A percentile compares a stretch with the other conserved stretches of the same genome.
phyloP scores from a whole-genome alignment of 2,113 vertebrate species.

The Neogale vison region DNA sequence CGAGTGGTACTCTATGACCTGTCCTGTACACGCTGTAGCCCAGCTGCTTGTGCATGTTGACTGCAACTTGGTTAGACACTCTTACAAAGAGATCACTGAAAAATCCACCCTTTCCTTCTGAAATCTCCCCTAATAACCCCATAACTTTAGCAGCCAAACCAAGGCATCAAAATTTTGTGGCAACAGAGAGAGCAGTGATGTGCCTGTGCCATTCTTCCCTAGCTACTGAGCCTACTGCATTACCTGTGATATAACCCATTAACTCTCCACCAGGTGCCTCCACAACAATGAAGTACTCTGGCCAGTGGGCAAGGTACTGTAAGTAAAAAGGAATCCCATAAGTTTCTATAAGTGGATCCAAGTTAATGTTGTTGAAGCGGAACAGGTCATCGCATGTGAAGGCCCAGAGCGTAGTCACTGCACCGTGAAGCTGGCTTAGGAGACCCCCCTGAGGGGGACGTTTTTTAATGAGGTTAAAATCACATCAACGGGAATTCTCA shows the following conservation, averaged over 20 bases:
- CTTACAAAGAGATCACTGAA: constrained; percentile 97
- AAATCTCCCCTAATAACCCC: constrained; percentile 98
- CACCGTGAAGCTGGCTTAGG: no score
- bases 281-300: constrained; percentile 97
- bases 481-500: not conserved
- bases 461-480: no score
- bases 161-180: constrained; percentile 94
- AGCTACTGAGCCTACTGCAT: constrained; percentile 96
- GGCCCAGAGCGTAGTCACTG: no score
- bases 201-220: constrained; percentile 98
- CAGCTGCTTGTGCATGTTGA: constrained; percentile 97
- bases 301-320: constrained; percentile 98
- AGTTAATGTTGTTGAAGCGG: not conserved
- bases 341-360: not conserved
- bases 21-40: constrained; percentile 98
- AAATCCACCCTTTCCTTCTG: constrained; percentile 97
- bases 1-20: constrained; percentile 95
- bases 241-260: constrained; percentile 99
- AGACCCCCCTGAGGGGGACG: not conserved
- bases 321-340: constrained; percentile 98
- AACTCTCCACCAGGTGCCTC: constrained; percentile 96
- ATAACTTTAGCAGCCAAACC: constrained; percentile 96
- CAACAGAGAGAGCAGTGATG: constrained; percentile 95
- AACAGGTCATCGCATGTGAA: no score
- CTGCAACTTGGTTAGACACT: constrained; percentile 97